A percentile compares a stretch with the other conserved stretches of the same genome.
Evolutionary conservation across 2,113 vertebrate genomes (phyloP).

Genomic region (Brachionichthys hirsutus): DNA sequence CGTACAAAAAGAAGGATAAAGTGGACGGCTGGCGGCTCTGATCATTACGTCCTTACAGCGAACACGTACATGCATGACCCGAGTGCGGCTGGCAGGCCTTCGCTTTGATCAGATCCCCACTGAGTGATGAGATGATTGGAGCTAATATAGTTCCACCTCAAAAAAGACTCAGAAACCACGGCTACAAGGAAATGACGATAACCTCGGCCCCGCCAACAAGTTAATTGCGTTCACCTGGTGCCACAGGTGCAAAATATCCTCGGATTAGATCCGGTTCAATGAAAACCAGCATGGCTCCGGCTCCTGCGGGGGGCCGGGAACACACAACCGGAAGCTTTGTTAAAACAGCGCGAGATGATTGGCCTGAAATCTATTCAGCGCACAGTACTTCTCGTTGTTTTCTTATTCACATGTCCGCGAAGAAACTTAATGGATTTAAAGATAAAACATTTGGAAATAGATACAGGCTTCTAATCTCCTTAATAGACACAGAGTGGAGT

Average conservation of each 20-base stretch:
- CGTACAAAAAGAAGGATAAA: neutral
- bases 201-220: slow-evolving; percentile 12
- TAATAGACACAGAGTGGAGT: too few relatives aligned
- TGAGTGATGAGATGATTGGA: slow-evolving; percentile 48
- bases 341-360: slow-evolving; percentile 12
- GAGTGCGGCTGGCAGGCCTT: slow-evolving; percentile 23
- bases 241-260: slow-evolving; percentile 33
- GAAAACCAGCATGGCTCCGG: slow-evolving; percentile 21
- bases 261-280: slow-evolving; percentile 6
- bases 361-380: neutral
- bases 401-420: neutral
- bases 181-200: slow-evolving; percentile 47
- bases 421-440: neutral
- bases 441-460: neutral
- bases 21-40: slow-evolving; percentile 11
- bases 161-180: slow-evolving; percentile 37
- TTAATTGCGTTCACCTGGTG: slow-evolving; percentile 50
- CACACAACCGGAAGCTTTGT: slow-evolving; percentile 2
- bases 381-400: neutral
- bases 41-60: slow-evolving; percentile 21
- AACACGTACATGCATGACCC: slow-evolving; percentile 24
- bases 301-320: neutral
- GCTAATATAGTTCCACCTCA: slow-evolving; percentile 28
- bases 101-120: slow-evolving; percentile 49
- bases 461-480: too few relatives aligned